phyloP scores from a whole-genome alignment of 2,797 vertebrate genomes.

The Pteronotus mesoamericanus region DNA sequence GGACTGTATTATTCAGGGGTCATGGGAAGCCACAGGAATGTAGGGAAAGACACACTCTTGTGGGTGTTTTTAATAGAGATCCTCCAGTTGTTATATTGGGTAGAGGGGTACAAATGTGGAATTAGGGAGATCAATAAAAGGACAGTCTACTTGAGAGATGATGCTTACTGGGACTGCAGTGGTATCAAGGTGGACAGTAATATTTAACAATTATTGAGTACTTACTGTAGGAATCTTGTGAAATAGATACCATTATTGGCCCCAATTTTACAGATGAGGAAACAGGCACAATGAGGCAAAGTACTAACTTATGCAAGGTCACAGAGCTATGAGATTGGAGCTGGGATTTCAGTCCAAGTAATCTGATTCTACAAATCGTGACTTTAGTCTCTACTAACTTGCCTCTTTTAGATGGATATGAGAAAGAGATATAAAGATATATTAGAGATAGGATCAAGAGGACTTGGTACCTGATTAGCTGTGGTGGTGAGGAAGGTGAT shows the following conservation, averaged over 20 bases:
- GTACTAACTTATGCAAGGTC: background rate
- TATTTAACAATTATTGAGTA: background rate
- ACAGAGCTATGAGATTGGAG: background rate
- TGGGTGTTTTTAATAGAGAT: background rate
- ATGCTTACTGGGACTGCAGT: background rate
- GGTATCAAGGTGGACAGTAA: background rate
- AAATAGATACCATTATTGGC: background rate
- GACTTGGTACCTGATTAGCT: background rate
- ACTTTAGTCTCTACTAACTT: background rate
- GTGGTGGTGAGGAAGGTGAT: background rate
- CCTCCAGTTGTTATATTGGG: background rate
- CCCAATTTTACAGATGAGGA: background rate
- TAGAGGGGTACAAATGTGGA: background rate
- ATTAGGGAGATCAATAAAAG: background rate
- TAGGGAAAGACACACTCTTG: background rate
- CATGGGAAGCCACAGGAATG: background rate
- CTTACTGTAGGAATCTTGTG: background rate
- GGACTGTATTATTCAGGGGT: background rate
- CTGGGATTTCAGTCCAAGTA: background rate
- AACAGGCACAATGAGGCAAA: background rate
- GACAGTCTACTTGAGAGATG: background rate
- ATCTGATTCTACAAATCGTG: background rate
- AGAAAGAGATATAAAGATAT: background rate
- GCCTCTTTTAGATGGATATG: background rate
- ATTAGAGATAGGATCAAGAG: background rate